Percentiles rank a stretch among this genome's conserved stretches.
Evolutionary conservation across 2,888 invertebrate species (phyloP).

Genomic region (Scaeva pyrastri): DNA sequence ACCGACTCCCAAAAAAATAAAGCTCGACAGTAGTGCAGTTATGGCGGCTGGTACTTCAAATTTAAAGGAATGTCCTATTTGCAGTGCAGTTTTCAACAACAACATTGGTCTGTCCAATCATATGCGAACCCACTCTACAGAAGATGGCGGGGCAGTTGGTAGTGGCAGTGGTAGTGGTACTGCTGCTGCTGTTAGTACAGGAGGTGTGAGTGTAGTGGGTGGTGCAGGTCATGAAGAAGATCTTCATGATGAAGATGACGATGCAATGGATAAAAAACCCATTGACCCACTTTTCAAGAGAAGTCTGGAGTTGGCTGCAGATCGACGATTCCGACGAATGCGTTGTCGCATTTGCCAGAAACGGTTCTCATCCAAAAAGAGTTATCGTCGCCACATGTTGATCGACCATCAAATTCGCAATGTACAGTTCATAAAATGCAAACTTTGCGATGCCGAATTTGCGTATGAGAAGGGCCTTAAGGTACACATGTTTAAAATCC

Average conservation of each 20-base stretch:
- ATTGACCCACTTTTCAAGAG: conserved; percentile 79
- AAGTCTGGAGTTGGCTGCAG: conserved; percentile 81
- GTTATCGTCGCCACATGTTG: conserved; percentile 83
- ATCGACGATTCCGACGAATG: conserved; percentile 82
- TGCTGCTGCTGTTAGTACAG: background rate
- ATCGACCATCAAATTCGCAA: conserved; percentile 83
- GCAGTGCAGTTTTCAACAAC: conserved; percentile 82
- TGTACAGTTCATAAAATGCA: conserved; percentile 83
- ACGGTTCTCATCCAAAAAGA: conserved; percentile 83
- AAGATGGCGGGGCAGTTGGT: conserved; percentile 56
- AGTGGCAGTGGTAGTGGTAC: conserved; percentile 63
- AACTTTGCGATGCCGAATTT: conserved; percentile 83
- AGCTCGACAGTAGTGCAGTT: conserved; percentile 74
- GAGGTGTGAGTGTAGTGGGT: conserved; percentile 74
- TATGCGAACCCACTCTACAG: conserved; percentile 82
- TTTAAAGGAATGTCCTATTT: conserved; percentile 82
- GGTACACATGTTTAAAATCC: conserved; percentile 83
- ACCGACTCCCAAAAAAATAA: conserved; percentile 79
- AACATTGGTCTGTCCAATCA: conserved; percentile 83
- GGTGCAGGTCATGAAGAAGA: conserved; percentile 41
- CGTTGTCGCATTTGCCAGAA: conserved; percentile 83
- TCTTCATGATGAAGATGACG: conserved; percentile 41
- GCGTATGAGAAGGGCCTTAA: conserved; percentile 84
- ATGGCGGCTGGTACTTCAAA: conserved; percentile 66
- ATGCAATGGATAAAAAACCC: conserved; percentile 40